Evolutionary conservation across 2,888 invertebrate genomes (phyloP), one percentile per base, ranked within the genome.

Genomic region (Eucera pruinosa): DNA sequence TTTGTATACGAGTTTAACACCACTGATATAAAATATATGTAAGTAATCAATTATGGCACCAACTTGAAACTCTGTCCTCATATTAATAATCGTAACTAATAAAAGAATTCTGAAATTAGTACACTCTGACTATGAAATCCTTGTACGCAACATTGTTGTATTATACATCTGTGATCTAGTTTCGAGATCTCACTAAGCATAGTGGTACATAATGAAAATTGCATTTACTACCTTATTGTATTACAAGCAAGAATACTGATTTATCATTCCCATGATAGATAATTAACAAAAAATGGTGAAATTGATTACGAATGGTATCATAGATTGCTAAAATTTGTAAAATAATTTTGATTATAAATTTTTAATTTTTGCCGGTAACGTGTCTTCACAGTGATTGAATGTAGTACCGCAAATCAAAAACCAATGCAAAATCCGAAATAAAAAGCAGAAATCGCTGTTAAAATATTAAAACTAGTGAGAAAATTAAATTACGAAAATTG

Each of bases 31-130:
- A 72, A 70, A 11, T 50, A 36, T 25, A 2, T 33, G 23, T 36
- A 30, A 9, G 54, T 54, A 4, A 30, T 47, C 54, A 20, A 6
- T 33, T 64, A 74, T 72, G 58, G 72, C 72, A 72, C 72, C 15
- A 30, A 47, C 27, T 52, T 4, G 55, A 25, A 62, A 25, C 39
- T 9, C n/a, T n/a, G n/a, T n/a, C n/a, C n/a, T 27, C 13, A n/a
- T n/a, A 20, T 27, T 48, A 48, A 6, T 18, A 20, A 61, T 70
- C 6, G 13, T 43, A 48, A 48, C 5, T 48, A n/a, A 3, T 7
- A 52, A 71, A 27, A 13, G 18, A 30, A 66, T 27, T 27, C 9
- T 41, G 15, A n/a, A 11, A 13, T 4, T 55, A 48, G 6, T 54
- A 7, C 25, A 55, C 33, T 61, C 23, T 62, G 20, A 70, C 48